Evolutionary conservation across 2,888 invertebrate species (phyloP).

Genomic region (Orchestes rusci): DNA sequence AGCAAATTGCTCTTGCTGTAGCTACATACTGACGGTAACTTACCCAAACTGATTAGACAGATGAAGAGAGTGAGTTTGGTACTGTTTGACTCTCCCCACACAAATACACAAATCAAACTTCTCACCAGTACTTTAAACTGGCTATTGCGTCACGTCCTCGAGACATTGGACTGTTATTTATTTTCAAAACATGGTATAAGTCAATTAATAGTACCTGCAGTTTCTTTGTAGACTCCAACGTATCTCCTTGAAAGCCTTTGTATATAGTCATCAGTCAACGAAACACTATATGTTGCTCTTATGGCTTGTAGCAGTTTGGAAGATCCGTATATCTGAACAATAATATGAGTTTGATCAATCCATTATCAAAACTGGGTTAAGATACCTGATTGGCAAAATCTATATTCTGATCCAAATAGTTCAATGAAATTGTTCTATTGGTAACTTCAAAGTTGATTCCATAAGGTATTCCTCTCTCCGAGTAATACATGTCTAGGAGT

Average conservation of each 20-base stretch:
- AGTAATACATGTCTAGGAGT: slow-evolving; percentile 50
- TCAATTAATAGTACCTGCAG: slow-evolving; percentile 52
- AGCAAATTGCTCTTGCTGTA: too few species aligned
- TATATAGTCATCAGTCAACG: slow-evolving; percentile 42
- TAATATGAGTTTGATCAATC: too few species aligned
- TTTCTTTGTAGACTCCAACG: slow-evolving; percentile 47
- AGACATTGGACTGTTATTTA: too few species aligned
- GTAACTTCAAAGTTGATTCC: slow-evolving; percentile 53
- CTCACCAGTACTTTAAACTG: too few species aligned
- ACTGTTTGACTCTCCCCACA: too few species aligned
- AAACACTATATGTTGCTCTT: slow-evolving; percentile 31
- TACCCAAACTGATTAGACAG: too few species aligned
- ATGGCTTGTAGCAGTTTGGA: slow-evolving; percentile 36
- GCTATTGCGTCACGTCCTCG: too few species aligned
- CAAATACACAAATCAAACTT: too few species aligned
- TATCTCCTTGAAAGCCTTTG: slow-evolving; percentile 45
- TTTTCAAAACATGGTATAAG: too few species aligned
- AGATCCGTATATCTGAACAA: slow-evolving; percentile 36
- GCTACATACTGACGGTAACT: too few species aligned
- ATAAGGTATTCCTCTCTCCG: slow-evolving; percentile 53
- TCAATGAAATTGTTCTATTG: slow-evolving; percentile 47
- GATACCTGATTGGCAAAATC: slow-evolving; percentile 14
- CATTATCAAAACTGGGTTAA: too few species aligned
- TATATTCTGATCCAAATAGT: slow-evolving; percentile 19
- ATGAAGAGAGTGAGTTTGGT: too few species aligned